Percentiles rank a stretch among this genome's conserved stretches.
Conservation (phyloP, 2,113 vertebrate species). For the Spermophilus dauricus region DNA sequence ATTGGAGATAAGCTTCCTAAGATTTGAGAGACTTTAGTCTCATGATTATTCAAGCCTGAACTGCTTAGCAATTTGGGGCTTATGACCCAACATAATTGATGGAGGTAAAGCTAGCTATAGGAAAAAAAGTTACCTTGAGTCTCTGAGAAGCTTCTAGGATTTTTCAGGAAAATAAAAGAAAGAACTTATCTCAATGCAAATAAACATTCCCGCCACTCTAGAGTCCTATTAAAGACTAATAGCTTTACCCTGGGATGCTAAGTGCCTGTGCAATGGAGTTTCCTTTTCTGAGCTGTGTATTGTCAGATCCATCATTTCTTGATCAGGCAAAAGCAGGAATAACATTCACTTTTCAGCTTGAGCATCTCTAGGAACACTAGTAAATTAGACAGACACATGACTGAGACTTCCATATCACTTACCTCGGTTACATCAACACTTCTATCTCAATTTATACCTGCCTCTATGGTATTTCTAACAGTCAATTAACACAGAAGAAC, state of each 20-base stretch:
- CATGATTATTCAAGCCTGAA: not conserved
- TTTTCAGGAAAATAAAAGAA: not conserved
- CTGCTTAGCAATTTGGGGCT: not conserved
- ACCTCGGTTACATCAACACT: not conserved
- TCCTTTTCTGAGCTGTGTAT: not conserved
- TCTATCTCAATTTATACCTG: not conserved
- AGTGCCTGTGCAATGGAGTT: not conserved
- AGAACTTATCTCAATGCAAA: not conserved
- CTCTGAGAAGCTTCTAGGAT: not conserved
- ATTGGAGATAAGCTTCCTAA: not conserved
- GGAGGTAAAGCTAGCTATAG: not conserved
- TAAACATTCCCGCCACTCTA: not conserved
- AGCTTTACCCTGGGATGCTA: not conserved
- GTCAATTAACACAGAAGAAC: not conserved
- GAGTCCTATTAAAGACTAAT: not conserved
- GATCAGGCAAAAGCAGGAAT: not conserved
- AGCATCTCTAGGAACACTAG: not conserved
- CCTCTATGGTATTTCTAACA: not conserved
- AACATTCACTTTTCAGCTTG: not conserved
- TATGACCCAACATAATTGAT: not conserved
- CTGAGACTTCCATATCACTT: not conserved
- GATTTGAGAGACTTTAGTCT: not conserved
- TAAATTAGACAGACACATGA: not conserved
- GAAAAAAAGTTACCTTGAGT: not conserved
- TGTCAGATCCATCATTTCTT: not conserved